Evolutionary conservation across 1,140 invertebrate genomes (phyloP).

Genomic region (Dendrolimus kikuchii): DNA sequence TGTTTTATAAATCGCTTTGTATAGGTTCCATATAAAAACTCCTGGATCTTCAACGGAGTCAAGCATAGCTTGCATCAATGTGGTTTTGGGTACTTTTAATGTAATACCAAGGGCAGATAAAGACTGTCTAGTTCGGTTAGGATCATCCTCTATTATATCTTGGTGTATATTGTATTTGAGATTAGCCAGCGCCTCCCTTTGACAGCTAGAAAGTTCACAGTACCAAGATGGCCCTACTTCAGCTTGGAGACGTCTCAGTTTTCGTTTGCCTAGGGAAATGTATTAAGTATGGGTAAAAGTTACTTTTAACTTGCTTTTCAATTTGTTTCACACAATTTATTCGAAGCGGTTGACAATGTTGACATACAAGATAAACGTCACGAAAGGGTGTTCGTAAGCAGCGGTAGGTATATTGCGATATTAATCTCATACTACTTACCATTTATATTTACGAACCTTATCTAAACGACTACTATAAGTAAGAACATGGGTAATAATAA

Average conservation of each 20-base stretch:
- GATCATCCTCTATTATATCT: constrained; percentile 50
- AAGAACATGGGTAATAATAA: no score
- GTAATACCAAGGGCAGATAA: constrained; percentile 50
- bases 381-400: no score
- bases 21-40: constrained; percentile 56
- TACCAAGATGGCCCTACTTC: constrained; percentile 54
- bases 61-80: constrained; percentile 45
- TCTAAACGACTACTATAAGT: no score
- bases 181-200: constrained; percentile 33
- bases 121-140: constrained; percentile 33
- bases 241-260: constrained; percentile 27
- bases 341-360: no score
- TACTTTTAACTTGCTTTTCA: no score
- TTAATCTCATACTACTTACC: no score
- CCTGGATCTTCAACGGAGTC: constrained; percentile 43
- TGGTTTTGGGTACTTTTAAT: constrained; percentile 29
- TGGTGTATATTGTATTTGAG: constrained; percentile 49
- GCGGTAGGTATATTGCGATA: no score
- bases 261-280: constrained; percentile 21
- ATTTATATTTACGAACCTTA: no score
- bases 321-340: no score
- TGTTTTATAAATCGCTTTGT: constrained; percentile 40
- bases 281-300: constrained; percentile 1
- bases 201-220: constrained; percentile 37
- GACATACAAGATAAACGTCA: no score